Percentiles rank a stretch among this genome's conserved stretches.
phyloP scores from a whole-genome alignment of 2,888 invertebrate species.

The Tineola bisselliella region DNA sequence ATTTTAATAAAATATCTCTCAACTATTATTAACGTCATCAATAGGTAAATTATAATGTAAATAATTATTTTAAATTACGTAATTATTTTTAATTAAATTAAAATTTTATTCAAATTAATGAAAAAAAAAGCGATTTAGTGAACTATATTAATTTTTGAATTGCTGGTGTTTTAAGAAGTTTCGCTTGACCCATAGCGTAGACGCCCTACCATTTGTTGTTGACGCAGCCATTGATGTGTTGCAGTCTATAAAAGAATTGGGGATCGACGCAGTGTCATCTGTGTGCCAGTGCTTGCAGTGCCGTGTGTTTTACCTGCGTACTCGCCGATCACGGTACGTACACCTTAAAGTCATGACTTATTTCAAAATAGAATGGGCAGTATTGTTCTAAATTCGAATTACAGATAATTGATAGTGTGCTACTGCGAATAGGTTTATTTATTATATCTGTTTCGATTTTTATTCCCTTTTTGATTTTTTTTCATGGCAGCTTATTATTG shows the following conservation, averaged over 20 bases:
- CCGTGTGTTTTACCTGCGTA: slow-evolving; percentile 32
- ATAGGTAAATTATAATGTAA: no score
- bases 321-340: slow-evolving; percentile 7
- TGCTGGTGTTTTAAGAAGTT: not conserved
- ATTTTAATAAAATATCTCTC: no score
- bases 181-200: not conserved
- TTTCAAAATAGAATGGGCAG: no score
- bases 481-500: no score
- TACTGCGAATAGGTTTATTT: no score
- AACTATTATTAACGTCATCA: no score
- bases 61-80: no score
- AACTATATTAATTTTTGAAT: not conserved
- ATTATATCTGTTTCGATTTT: no score
- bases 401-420: no score
- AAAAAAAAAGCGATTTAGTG: not conserved
- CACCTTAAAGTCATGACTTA: not conserved
- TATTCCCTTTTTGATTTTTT: no score
- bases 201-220: slow-evolving; percentile 5
- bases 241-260: slow-evolving; percentile 61
- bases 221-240: slow-evolving; percentile 20
- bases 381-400: no score
- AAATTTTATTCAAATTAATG: not conserved
- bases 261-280: slow-evolving; percentile 41
- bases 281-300: slow-evolving; percentile 56
- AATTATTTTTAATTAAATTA: not conserved